A percentile compares a stretch with the other conserved stretches of the same genome.
Conservation (phyloP, 2,113 vertebrate species). For the Apaloderma vittatum region DNA sequence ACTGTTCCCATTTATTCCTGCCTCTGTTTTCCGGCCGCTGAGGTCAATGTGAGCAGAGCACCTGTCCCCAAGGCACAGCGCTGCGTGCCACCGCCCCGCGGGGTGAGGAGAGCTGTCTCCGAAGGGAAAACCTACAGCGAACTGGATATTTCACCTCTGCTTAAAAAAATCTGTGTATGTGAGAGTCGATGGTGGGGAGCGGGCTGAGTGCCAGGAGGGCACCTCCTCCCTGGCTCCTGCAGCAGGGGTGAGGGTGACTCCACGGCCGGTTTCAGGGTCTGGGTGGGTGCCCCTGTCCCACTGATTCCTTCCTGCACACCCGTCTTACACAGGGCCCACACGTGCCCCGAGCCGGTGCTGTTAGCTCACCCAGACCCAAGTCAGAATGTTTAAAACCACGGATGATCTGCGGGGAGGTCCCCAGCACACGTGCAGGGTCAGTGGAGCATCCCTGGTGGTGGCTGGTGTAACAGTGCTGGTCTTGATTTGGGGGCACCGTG, state of each 20-base stretch:
- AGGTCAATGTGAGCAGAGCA: fast-evolving
- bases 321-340: fast-evolving
- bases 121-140: background rate
- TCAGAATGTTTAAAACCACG: fast-evolving
- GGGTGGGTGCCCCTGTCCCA: fast-evolving
- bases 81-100: fast-evolving
- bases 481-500: fast-evolving
- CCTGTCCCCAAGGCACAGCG: background rate
- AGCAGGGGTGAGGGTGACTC: background rate
- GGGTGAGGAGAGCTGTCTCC: background rate
- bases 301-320: background rate
- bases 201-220: background rate
- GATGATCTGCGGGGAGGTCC: background rate
- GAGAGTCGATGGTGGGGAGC: fast-evolving
- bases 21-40: fast-evolving
- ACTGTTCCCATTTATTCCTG: background rate
- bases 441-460: fast-evolving
- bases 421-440: fast-evolving
- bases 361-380: fast-evolving
- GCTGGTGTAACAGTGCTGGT: fast-evolving
- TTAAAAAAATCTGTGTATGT: background rate
- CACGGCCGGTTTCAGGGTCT: fast-evolving
- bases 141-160: background rate
- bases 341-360: too few species aligned
- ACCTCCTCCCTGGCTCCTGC: background rate